phyloP scores from a whole-genome alignment of 2,113 vertebrate genomes.

The Rhynchomys soricoides region DNA sequence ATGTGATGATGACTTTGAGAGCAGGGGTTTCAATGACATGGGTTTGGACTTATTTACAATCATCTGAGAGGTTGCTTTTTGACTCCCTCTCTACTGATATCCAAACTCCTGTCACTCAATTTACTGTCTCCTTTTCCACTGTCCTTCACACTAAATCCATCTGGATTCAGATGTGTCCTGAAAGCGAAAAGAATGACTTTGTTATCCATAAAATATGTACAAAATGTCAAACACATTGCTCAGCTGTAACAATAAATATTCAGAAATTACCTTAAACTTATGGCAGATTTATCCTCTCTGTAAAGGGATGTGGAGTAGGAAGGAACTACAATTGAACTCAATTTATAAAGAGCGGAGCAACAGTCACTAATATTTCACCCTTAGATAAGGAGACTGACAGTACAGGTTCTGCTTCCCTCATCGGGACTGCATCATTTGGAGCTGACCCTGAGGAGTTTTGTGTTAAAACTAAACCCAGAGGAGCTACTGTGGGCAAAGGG shows the following conservation, averaged over 20 bases:
- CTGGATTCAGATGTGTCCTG: constrained; percentile 83
- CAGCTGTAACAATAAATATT: constrained; percentile 55
- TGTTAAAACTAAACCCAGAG: neutral
- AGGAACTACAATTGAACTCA: constrained; percentile 82
- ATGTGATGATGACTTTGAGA: neutral
- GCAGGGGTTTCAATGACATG: constrained; percentile 51
- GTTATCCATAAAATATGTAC: constrained; percentile 62
- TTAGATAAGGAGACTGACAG: constrained; percentile 1
- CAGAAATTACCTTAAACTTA: constrained; percentile 86
- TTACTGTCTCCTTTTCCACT: constrained; percentile 88
- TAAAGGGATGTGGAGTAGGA: constrained; percentile 82
- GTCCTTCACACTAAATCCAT: constrained; percentile 89
- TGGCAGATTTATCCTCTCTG: constrained; percentile 85
- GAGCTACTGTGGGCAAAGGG: neutral
- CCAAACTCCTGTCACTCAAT: constrained; percentile 88
- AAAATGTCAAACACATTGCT: constrained; percentile 45
- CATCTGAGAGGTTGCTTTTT: constrained; percentile 80
- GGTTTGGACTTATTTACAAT: constrained; percentile 81
- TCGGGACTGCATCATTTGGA: neutral
- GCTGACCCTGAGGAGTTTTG: too few species aligned
- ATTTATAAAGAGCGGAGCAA: constrained; percentile 72
- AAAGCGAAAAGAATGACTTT: constrained; percentile 65
- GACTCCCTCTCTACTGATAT: constrained; percentile 81
- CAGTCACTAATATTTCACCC: constrained; percentile 45
- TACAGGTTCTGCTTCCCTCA: neutral